Percentiles rank a stretch among this genome's conserved stretches.
Conservation (phyloP, 2,888 invertebrate genomes). For the Noctuana brunneofusca region DNA sequence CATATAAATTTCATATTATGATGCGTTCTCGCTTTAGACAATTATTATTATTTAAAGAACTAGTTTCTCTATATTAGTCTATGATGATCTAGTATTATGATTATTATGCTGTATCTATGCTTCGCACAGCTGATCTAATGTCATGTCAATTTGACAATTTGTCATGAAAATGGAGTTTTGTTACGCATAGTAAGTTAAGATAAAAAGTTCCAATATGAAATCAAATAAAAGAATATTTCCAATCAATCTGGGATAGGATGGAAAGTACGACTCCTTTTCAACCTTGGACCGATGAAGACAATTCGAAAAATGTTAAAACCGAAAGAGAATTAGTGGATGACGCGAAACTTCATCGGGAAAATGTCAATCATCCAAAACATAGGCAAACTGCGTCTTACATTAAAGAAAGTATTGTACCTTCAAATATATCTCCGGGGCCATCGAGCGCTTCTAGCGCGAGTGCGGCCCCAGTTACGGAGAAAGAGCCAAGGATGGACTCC, state of each 20-base stretch:
- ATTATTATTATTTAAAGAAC: too few relatives aligned
- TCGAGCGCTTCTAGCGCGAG: constrained; percentile 61
- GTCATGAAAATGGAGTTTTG: constrained; percentile 83
- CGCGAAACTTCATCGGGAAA: constrained; percentile 82
- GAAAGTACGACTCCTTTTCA: constrained; percentile 79
- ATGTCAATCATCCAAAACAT: constrained; percentile 83
- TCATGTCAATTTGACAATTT: too few relatives aligned
- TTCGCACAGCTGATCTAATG: constrained; percentile 81
- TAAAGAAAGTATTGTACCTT: constrained; percentile 75
- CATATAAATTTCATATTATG: too few relatives aligned
- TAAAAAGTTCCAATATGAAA: constrained; percentile 73
- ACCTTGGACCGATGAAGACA: constrained; percentile 78
- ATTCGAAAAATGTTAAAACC: constrained; percentile 76
- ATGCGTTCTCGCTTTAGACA: too few relatives aligned
- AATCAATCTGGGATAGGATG: constrained; percentile 72
- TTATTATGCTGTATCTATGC: too few relatives aligned
- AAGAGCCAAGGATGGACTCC: constrained; percentile 75
- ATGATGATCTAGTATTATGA: too few relatives aligned
- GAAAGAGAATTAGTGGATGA: constrained; percentile 79
- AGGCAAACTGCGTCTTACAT: constrained; percentile 82
- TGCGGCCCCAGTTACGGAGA: constrained; percentile 54
- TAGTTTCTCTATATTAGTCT: too few relatives aligned
- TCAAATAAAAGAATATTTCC: constrained; percentile 57
- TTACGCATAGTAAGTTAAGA: constrained; percentile 75
- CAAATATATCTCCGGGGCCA: constrained; percentile 69